These are phyloP conservation scores for Aricia artaxerxes DNA, from an alignment of 2,888 invertebrate genomes.

Conservation along the genomic window DNA sequence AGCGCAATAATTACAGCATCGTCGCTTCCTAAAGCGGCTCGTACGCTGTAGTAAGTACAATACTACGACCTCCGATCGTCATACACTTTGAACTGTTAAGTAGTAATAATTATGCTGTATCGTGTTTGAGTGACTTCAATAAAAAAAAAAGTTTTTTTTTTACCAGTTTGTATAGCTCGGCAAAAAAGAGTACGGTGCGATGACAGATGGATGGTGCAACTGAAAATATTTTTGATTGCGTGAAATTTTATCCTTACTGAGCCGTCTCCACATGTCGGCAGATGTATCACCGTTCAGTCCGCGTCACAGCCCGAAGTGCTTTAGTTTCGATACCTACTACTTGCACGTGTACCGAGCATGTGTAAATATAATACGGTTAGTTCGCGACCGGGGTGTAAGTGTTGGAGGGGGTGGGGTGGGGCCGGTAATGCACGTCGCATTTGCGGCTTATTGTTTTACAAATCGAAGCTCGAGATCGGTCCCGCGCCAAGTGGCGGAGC, in stretches of 20 bases:
- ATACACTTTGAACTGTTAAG: no score
- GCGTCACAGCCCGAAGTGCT: neutral
- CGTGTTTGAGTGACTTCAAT: no score
- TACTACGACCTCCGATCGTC: no score
- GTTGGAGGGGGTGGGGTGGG: conserved; percentile 16
- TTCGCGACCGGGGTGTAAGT: conserved; percentile 21
- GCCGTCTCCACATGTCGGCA: no score
- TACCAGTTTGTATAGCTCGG: no score
- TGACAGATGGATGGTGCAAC: no score
- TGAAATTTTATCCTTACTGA: no score
- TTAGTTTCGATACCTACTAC: neutral
- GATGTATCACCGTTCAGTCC: no score
- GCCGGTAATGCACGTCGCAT: conserved; percentile 44
- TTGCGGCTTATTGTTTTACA: conserved; percentile 46
- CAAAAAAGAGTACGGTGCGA: no score
- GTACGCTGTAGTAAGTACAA: neutral
- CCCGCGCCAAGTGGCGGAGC: conserved; percentile 44
- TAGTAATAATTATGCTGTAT: no score
- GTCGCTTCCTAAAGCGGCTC: neutral
- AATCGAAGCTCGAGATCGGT: conserved; percentile 45
- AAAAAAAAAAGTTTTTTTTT: no score
- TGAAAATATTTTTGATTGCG: no score
- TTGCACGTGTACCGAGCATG: neutral
- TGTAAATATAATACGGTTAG: neutral
- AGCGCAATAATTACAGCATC: neutral